Conservation (phyloP, 2,888 invertebrate species). For the Sinopyrophorus schimmeli region DNA sequence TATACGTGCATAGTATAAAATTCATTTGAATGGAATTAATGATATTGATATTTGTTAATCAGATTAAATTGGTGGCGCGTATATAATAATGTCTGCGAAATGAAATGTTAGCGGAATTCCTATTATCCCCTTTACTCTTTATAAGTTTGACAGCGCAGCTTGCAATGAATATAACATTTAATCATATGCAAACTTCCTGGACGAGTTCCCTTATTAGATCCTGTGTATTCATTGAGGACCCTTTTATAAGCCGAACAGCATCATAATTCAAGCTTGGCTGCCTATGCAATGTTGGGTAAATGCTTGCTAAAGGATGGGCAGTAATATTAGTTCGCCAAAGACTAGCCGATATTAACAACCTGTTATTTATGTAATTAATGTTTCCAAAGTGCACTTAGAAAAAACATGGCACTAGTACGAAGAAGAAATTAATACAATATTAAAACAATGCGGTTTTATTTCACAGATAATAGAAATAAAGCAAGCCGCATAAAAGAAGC, state of each 20-base stretch:
- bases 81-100: constrained; percentile 9
- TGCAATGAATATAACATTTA: constrained; percentile 15
- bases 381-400: no score
- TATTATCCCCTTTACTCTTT: constrained; percentile 1
- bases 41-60: constrained; percentile 17
- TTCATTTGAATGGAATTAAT: constrained; percentile 17
- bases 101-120: constrained; percentile 4
- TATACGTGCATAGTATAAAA: no score
- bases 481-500: no score
- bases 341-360: constrained; percentile 20
- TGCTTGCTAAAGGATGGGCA: constrained; percentile 27
- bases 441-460: no score
- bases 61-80: constrained; percentile 7
- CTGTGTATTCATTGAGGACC: constrained; percentile 27
- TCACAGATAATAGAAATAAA: no score
- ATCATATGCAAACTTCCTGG: constrained; percentile 25
- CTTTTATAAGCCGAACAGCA: constrained; percentile 21
- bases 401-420: no score
- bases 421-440: no score
- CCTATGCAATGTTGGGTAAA: constrained; percentile 20
- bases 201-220: constrained; percentile 26
- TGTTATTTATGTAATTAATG: constrained; percentile 23
- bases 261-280: constrained; percentile 26
- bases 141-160: constrained; percentile 2
- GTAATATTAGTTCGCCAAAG: constrained; percentile 27